Base-by-base conservation (phyloP, 1,140 invertebrate species). In the Neelides sp. region DNA sequence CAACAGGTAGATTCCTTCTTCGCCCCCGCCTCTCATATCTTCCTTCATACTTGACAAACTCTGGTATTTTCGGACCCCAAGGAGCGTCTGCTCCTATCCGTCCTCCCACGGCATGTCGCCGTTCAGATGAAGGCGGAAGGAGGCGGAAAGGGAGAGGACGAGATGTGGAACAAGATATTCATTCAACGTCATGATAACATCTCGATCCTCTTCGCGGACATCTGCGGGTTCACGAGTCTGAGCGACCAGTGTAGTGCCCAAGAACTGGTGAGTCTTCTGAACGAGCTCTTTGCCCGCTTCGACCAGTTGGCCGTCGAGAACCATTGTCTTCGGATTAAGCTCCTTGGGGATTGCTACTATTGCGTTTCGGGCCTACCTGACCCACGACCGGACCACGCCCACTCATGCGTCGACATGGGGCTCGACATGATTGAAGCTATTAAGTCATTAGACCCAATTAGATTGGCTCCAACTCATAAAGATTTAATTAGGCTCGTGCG, bases 91-190 rank as follows among this genome's bases (percentile, higher is more conserved):
- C 70, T 96, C 62, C 74, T 95, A 43, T 94, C 89, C 30, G 91
- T 97, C 32, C 71, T 96, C 40, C 92, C 92, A 0, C 78, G 89
- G 44, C 90, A 95, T 69, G 89, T 96, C 55, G 92, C 92, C 30
- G 86, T 92, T 79, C 91, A 95, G 73, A 93, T 96, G 89, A 95
- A 94, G 71, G 84, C 86, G 22, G 90, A 95, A 68, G 92, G 95
- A 63, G 87, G 86, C 22, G 85, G 79, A 30, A 85, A 90, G 67
- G 85, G 82, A 24, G 83, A 85, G 64, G 84, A 92, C 65, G 83
- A 85, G 28, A 90, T 89, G 73, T 96, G 95, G 68, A 90, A 95
- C 66, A 95, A 96, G 73, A 95, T 96, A 65, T 97, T 95, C 72
- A 95, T 96, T 63, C 87, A 94, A 66, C 78, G 84, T 53, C 87